These are phyloP conservation scores for Tribolium freemani DNA, from an alignment of 2,888 invertebrate genomes.

Conservation along the genomic window DNA sequence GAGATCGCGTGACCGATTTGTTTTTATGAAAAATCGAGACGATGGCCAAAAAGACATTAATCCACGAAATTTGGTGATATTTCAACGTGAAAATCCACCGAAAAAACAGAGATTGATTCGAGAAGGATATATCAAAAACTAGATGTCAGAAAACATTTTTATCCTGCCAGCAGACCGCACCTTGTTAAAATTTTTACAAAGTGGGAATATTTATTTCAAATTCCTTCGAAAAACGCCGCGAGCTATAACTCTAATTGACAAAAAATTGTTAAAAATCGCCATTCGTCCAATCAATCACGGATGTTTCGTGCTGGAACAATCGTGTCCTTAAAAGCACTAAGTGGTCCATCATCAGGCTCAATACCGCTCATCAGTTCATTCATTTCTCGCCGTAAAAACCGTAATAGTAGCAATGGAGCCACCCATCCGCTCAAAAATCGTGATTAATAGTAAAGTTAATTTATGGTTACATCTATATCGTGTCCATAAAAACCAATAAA, in stretches of 20 bases:
- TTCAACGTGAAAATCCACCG: background rate
- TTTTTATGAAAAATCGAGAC: constrained; percentile 11
- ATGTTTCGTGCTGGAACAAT: constrained; percentile 27
- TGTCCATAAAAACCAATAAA: constrained; percentile 26
- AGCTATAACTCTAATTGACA: no score
- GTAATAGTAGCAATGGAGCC: constrained; percentile 31
- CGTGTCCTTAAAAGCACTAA: constrained; percentile 26
- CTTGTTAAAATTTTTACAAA: no score
- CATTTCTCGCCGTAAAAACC: constrained; percentile 29
- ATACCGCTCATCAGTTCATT: constrained; percentile 39
- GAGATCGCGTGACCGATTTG: constrained; percentile 9
- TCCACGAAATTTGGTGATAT: background rate
- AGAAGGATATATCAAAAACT: background rate
- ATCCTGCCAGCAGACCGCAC: background rate
- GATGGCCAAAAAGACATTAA: background rate
- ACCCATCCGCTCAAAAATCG: constrained; percentile 30
- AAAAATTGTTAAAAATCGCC: background rate
- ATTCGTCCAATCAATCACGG: constrained; percentile 31
- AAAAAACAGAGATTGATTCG: background rate
- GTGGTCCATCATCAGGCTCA: constrained; percentile 31
- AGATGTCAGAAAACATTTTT: background rate
- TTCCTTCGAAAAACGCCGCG: background rate
- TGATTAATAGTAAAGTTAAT: constrained; percentile 31
- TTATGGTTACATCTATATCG: constrained; percentile 35
- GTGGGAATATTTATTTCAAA: no score